Evolutionary conservation across 2,113 vertebrate genomes (phyloP), one percentile per base, ranked within the genome.

Genomic region (Nerophis ophidion): DNA sequence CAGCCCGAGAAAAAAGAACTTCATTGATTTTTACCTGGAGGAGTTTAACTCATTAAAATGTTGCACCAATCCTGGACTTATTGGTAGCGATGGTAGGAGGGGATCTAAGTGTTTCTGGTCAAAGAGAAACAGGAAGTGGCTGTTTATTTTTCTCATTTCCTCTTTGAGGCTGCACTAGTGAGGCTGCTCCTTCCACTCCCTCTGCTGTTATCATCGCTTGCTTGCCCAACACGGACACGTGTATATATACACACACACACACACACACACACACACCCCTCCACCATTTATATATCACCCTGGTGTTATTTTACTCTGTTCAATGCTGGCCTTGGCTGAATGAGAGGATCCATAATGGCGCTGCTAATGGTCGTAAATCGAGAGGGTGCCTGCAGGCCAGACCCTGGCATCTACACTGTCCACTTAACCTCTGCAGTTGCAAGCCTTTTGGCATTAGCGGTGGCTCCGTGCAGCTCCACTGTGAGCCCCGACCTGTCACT

Each of bases 101-200:
- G 13, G 65, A 67, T 80, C 67, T 75, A 71, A 70, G 72, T 79
- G 75, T 76, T 77, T 86, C 65, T 74, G 73, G 65, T 80, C 71
- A 68, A 66, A 86, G 78, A 88, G 77, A 81, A 88, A 86, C 85
- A 88, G 89, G 90, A 91, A 90, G 83, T 81, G 71, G 57, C 73
- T 91, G 88, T 91, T 90, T 91, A 88, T 89, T 89, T 89, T 88
- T 88, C 88, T 87, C 84, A 86, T 89, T 90, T 91, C 89, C 88
- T 89, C 79, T 81, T 74, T 64, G 80, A 87, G 81, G 79, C 79
- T 84, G 76, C 64, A 67, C 75, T 71, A 59, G 83, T 75, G 76
- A 77, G 74, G 66, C 64, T 75, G 73, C 72, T 80, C 75, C 77
- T 83, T 82, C 65, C 68, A 56, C 66, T 65, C 60, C 73, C 72